Conservation (phyloP, 2,888 invertebrate genomes). For the Electrophaes corylata region DNA sequence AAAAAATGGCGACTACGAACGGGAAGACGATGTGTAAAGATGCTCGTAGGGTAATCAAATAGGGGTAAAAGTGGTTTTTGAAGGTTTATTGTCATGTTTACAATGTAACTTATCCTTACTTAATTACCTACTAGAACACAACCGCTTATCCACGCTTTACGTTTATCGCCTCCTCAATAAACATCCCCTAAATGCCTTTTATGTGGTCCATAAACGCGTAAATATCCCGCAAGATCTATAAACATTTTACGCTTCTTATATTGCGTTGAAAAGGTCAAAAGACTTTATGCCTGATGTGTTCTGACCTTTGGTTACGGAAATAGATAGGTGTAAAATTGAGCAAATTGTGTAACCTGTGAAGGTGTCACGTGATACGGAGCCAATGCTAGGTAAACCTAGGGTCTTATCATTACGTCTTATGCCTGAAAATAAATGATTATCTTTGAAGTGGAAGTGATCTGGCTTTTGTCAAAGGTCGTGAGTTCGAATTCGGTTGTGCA, state of each 20-base stretch:
- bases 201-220: conserved; percentile 23
- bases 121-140: conserved; percentile 1
- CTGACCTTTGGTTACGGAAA: conserved; percentile 15
- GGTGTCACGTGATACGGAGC: conserved; percentile 17
- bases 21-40: no score
- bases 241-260: conserved; percentile 29
- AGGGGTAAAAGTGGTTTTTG: no score
- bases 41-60: no score
- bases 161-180: conserved; percentile 13
- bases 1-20: no score
- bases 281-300: conserved; percentile 10
- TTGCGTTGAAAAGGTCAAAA: conserved; percentile 24
- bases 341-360: no score
- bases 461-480: no score
- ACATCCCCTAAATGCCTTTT: conserved; percentile 20
- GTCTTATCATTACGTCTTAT: background rate
- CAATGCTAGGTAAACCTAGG: conserved; percentile 23
- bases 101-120: background rate
- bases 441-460: no score
- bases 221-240: conserved; percentile 22
- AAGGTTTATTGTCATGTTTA: background rate
- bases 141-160: background rate
- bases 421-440: no score
- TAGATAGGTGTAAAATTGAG: no score
- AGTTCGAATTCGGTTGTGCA: no score